phyloP scores from a whole-genome alignment of 2,888 invertebrate species.

The Heliconius charithonia region DNA sequence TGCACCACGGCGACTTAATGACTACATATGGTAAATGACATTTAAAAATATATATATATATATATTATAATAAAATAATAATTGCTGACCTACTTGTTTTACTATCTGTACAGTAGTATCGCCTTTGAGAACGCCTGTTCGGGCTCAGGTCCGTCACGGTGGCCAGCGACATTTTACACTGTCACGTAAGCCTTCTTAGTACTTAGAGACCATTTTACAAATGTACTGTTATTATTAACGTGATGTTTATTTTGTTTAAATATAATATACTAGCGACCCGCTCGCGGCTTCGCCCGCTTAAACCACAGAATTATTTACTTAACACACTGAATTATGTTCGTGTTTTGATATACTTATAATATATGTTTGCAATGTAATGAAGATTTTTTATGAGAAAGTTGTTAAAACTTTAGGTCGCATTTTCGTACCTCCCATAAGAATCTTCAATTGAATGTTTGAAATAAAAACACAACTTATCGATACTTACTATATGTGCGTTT shows the following conservation, averaged over 20 bases:
- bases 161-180: slow-evolving; percentile 36
- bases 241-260: background rate
- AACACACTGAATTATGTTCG: too few relatives aligned
- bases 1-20: background rate
- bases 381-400: too few relatives aligned
- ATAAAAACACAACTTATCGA: too few relatives aligned
- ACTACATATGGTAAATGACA: background rate
- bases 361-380: too few relatives aligned
- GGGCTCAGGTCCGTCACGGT: slow-evolving; percentile 32
- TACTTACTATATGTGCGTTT: too few relatives aligned
- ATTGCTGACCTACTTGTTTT: background rate
- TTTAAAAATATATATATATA: background rate
- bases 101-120: background rate
- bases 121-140: background rate
- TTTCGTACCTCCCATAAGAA: too few relatives aligned
- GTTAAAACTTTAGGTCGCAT: too few relatives aligned
- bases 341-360: too few relatives aligned
- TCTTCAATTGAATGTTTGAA: too few relatives aligned
- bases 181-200: slow-evolving; percentile 38
- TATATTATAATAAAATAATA: background rate
- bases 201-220: slow-evolving; percentile 15
- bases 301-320: too few relatives aligned
- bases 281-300: too few relatives aligned
- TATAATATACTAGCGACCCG: too few relatives aligned
- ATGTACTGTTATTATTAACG: background rate